Conservation (phyloP, 1,140 invertebrate genomes). For the Drosophila arizonae region DNA sequence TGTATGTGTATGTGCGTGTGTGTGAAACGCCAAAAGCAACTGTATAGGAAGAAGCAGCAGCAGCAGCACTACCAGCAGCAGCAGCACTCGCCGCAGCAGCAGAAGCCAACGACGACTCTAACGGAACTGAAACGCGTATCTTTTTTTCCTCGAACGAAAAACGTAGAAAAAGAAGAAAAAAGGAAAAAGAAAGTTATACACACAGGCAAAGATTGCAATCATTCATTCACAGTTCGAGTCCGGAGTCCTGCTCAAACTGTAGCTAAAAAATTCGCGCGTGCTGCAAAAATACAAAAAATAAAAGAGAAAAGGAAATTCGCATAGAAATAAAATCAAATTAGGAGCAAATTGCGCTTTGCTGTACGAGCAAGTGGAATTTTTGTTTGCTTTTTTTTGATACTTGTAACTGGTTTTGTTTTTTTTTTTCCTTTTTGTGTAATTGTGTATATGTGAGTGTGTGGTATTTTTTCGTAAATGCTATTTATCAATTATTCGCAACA, state of each 20-base stretch:
- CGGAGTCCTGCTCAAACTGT: constrained; percentile 24
- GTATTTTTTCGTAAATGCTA: not conserved
- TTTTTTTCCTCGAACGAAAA: constrained; percentile 36
- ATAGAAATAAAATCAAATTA: constrained; percentile 14
- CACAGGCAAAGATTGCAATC: constrained; percentile 74
- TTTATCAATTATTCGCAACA: constrained; percentile 7
- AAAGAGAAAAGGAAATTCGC: constrained; percentile 17
- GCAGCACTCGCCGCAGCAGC: constrained; percentile 36
- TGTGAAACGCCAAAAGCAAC: constrained; percentile 27
- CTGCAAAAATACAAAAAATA: not conserved
- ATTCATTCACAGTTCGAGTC: constrained; percentile 67
- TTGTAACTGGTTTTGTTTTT: constrained; percentile 18
- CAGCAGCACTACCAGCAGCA: constrained; percentile 43
- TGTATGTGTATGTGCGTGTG: constrained; percentile 1
- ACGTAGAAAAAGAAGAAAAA: constrained; percentile 10
- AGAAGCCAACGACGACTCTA: constrained; percentile 41
- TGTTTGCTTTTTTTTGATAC: constrained; percentile 22
- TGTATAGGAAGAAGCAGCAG: constrained; percentile 15
- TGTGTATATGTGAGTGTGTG: constrained; percentile 25
- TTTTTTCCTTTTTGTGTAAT: constrained; percentile 30
- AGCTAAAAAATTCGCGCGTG: constrained; percentile 46
- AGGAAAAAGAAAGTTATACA: constrained; percentile 70
- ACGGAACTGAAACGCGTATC: constrained; percentile 49
- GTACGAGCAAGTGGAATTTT: constrained; percentile 10
- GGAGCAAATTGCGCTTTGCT: constrained; percentile 11